Conservation (phyloP, 2,797 vertebrate species). For the Ctenopoma kingsleyae region DNA sequence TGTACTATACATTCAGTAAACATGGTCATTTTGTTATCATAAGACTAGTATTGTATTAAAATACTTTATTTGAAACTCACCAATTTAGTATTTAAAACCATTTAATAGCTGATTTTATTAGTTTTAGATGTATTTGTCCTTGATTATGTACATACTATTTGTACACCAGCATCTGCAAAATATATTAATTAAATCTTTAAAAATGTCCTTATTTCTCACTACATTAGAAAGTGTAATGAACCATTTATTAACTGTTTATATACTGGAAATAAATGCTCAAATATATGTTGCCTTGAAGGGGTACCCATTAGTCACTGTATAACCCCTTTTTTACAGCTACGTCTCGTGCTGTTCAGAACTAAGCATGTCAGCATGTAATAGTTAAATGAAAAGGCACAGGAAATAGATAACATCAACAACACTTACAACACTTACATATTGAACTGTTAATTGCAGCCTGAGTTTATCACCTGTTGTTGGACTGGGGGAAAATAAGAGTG, state of each 20-base stretch:
- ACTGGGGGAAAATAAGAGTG: slow-evolving; percentile 3
- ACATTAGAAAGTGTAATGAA: neutral
- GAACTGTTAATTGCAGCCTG: neutral
- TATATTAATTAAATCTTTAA: neutral
- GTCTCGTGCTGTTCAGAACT: neutral
- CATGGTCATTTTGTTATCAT: neutral
- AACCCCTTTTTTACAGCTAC: neutral
- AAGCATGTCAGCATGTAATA: neutral
- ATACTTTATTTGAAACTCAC: neutral
- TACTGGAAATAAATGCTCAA: neutral
- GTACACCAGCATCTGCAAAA: neutral
- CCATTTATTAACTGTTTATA: neutral
- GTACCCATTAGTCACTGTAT: neutral
- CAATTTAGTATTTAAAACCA: neutral
- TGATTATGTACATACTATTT: too few species aligned
- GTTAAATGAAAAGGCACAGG: neutral
- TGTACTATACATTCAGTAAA: neutral
- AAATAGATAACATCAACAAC: neutral
- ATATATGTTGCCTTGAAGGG: neutral
- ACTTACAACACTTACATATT: neutral
- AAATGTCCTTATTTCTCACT: neutral
- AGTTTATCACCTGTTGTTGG: slow-evolving; percentile 32
- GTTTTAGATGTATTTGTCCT: too few species aligned
- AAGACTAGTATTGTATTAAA: too few species aligned
- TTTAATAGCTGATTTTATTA: neutral